These are phyloP conservation scores for Drosophila eohydei DNA, from an alignment of 2,888 invertebrate genomes.

Conservation along the genomic window DNA sequence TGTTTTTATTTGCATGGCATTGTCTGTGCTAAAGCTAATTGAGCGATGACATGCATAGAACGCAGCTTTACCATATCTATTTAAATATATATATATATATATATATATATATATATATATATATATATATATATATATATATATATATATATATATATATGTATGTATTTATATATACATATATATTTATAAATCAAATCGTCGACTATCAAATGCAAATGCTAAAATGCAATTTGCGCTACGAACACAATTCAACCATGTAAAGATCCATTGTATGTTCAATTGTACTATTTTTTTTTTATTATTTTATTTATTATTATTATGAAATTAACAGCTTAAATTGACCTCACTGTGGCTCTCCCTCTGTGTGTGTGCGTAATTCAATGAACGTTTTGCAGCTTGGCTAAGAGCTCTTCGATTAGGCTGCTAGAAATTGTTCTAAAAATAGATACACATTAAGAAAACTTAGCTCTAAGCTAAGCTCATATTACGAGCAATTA, in stretches of 20 bases:
- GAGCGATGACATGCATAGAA: slow-evolving; percentile 50
- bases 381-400: slow-evolving; percentile 36
- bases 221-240: slow-evolving; percentile 34
- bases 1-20: slow-evolving; percentile 9
- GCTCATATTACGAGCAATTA: neutral
- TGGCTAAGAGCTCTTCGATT: neutral
- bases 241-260: slow-evolving; percentile 19
- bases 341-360: neutral
- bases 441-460: neutral
- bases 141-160: neutral
- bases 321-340: slow-evolving; percentile 11
- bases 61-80: slow-evolving; percentile 1
- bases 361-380: slow-evolving; percentile 24
- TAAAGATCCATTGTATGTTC: slow-evolving; percentile 33
- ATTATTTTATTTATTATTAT: slow-evolving; percentile 19
- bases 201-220: slow-evolving; percentile 23
- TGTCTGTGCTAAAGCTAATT: slow-evolving; percentile 44
- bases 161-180: neutral
- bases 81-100: neutral
- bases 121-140: no score
- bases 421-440: neutral
- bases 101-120: neutral
- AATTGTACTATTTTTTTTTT: slow-evolving; percentile 34
- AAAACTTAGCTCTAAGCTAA: neutral
- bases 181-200: slow-evolving; percentile 33